phyloP scores from a whole-genome alignment of 92 coral and sea anemone species.

The Diadumene lineata region DNA sequence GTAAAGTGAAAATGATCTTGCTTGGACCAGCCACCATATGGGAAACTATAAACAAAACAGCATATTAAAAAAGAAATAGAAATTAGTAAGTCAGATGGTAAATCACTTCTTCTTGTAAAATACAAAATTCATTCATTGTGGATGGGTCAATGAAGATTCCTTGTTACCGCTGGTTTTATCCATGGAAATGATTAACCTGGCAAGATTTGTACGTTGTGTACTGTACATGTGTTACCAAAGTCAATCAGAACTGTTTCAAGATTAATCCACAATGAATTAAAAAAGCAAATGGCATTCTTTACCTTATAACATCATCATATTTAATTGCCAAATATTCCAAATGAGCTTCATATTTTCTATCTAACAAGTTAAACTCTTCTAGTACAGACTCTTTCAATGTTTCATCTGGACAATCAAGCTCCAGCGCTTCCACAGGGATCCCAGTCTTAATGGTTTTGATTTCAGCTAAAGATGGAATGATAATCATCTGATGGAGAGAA shows the following conservation, averaged over 20 bases:
- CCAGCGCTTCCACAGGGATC: slow-evolving; percentile 77
- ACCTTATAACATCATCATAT: slow-evolving; percentile 42
- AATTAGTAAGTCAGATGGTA: too few species aligned
- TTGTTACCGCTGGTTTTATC: too few species aligned
- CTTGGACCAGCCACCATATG: slow-evolving; percentile 81
- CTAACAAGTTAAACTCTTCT: slow-evolving; percentile 83
- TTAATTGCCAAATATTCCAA: slow-evolving; percentile 77
- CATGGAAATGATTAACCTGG: too few species aligned
- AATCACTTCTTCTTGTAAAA: too few species aligned
- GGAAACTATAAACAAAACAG: too few species aligned
- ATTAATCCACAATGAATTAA: background rate
- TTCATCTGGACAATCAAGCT: slow-evolving; percentile 83
- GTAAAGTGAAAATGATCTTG: slow-evolving; percentile 86
- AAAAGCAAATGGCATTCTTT: background rate
- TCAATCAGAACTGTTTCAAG: background rate
- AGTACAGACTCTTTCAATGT: slow-evolving; percentile 67
- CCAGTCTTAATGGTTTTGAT: slow-evolving; percentile 60
- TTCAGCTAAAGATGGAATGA: slow-evolving; percentile 42
- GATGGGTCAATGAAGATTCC: too few species aligned
- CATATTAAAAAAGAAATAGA: too few species aligned
- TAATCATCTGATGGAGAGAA: slow-evolving; percentile 41
- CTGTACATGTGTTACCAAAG: too few species aligned
- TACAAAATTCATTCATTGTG: too few species aligned
- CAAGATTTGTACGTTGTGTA: too few species aligned
- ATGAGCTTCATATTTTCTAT: slow-evolving; percentile 90